Base-by-base conservation (phyloP, 2,113 vertebrate species). In the Eonycteris spelaea region DNA sequence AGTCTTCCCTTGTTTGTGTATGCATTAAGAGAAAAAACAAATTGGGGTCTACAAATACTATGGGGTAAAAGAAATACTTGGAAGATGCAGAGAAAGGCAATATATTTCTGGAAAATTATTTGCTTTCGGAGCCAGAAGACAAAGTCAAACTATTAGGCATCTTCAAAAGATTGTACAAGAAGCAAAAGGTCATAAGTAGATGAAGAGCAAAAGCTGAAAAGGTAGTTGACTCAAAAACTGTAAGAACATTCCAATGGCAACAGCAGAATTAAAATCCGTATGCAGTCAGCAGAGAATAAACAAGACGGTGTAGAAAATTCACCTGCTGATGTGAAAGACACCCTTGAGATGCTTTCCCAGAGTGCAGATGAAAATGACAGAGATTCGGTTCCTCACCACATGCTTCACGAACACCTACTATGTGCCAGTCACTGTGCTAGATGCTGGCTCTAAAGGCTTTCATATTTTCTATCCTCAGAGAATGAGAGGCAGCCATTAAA, bases 111-210 rank as follows among this genome's bases (percentile, higher is more conserved):
- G 80, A 45, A 95, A 86, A 73, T 82, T 45, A 68, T 48, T 92
- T 93, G 55, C 84, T 80, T 94, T 89, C 88, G 84, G 87, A 86
- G 30, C 22, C 10, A 71, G 82, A 71, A 93, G 80, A 79, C 83
- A 75, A 92, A 94, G 40, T 68, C 28, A 86, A 92, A 92, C 30
- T 74, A 38, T 89, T n/a, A 91, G 57, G 55, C 65, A 53, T 53
- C 33, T 91, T 93, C 61, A 86, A 84, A 91, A 95, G 77, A 96
- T 30, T 70, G 83, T 38, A 35, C 19, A 18, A 86, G 77, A 83
- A 68, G 74, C 38, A 79, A 90, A 96, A 85, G 48, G 18, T 71
- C 68, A 86, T 45, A 74, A 48, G 57, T 43, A 91, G 78, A 78
- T 43, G 45, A 79, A 78, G n/a, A 71, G 57, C 75, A 88, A 59